Evolutionary conservation across 2,888 invertebrate genomes (phyloP), one percentile per base, ranked within the genome.

Genomic region (Drosophila anomelani): DNA sequence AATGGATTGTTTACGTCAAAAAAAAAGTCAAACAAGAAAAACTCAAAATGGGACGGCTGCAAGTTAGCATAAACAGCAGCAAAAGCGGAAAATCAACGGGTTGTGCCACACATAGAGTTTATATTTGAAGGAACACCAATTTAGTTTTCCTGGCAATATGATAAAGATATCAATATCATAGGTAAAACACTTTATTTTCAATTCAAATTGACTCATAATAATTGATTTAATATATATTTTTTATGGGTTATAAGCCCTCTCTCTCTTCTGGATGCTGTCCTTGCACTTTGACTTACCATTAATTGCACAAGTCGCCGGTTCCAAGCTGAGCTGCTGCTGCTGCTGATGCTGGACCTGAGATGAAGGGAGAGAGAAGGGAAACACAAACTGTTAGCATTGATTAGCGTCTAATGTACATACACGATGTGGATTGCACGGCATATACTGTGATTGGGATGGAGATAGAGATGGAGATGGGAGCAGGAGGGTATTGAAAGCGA

Each of bases 211-310:
- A 29, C 23, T 4, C 9, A 5, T n/a, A 15, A 4, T 26, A 46
- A 13, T 46, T 26, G 1, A 46, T 26, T 46, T n/a, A 26, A 26
- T 4, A 29, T 2, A 26, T 15, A 26, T 15, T 9, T 15, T 2
- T 8, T 4, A 4, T 9, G 5, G 46, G 4, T 26, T 13, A 15
- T 26, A 46, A 3, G 20, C 44, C 8, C 44, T 44, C 23, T 47
- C 23, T 47, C 47, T 43, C 41, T n/a, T 26, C 13, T 10, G 12
- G 13, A n/a, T n/a, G 32, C 43, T 17, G 39, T 60, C 32, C 60
- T 70, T 61, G 63, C 68, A 69, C 69, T 77, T 70, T 70, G 75
- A 86, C 83, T 86, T 80, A 83, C 83, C 84, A 84, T 72, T 72
- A 86, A 83, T 69, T 79, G 84, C 73, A 75, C 59, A 66, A 62